These are phyloP conservation scores for Stenodema calcarata DNA, from an alignment of 2,888 invertebrate species.

Conservation along the genomic window DNA sequence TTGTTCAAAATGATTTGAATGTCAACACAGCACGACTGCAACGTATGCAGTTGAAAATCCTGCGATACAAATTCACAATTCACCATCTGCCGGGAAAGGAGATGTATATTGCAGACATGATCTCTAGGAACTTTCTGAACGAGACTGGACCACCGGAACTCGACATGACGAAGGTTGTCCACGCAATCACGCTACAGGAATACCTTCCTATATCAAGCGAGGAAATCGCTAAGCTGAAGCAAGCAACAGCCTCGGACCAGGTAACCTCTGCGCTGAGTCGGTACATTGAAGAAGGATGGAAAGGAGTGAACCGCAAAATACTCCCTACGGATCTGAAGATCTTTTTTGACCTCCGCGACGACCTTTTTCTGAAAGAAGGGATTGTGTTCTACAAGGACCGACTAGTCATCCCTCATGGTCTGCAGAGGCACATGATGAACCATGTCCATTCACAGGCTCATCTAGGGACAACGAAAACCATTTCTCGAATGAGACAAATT, in stretches of 20 bases:
- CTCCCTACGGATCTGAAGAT: constrained; percentile 21
- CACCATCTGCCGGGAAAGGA: neutral
- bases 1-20: neutral
- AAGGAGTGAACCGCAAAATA: neutral
- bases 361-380: constrained; percentile 17
- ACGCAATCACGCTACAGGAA: constrained; percentile 1
- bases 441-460: constrained; percentile 20
- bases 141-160: neutral
- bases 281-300: neutral
- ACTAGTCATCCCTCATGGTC: neutral
- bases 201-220: constrained; percentile 6
- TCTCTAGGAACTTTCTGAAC: constrained; percentile 18
- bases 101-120: constrained; percentile 10
- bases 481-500: constrained; percentile 3
- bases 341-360: neutral
- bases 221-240: neutral
- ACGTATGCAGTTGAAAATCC: neutral
- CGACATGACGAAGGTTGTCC: constrained; percentile 12
- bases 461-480: neutral
- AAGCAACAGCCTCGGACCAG: neutral
- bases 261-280: neutral
- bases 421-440: neutral
- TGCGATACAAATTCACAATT: neutral
- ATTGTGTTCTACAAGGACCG: constrained; percentile 10
- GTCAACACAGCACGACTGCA: neutral